Evolutionary conservation across 2,797 vertebrate genomes (phyloP).

Genomic region (Notolepis coatsorum): DNA sequence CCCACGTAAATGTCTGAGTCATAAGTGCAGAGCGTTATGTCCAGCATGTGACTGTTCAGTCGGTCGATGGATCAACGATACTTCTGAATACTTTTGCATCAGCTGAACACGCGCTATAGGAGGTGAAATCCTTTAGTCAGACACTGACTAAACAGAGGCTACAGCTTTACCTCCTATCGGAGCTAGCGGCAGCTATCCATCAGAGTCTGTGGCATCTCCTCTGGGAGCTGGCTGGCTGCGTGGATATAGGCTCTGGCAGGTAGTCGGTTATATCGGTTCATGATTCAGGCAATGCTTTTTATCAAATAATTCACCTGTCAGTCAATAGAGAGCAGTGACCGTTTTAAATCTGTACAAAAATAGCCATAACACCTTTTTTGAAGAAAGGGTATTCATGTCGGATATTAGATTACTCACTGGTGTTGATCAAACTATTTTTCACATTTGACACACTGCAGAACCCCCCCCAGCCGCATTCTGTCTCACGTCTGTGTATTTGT

Average conservation of each 20-base stretch:
- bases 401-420: conserved; percentile 18
- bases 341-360: conserved; percentile 27
- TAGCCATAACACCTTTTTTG: conserved; percentile 33
- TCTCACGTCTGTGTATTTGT: conserved; percentile 29
- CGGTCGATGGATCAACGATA: no score
- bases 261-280: conserved; percentile 10
- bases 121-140: neutral
- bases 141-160: conserved; percentile 3
- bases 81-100: no score
- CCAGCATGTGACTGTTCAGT: no score
- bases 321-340: conserved; percentile 27
- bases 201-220: conserved; percentile 4
- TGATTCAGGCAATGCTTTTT: conserved; percentile 5
- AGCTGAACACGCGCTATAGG: no score
- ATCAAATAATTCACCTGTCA: conserved; percentile 19
- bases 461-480: conserved; percentile 40
- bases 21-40: no score
- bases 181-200: neutral
- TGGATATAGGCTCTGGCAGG: no score
- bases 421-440: conserved; percentile 15
- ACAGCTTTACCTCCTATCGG: neutral
- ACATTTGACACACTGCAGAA: conserved; percentile 23
- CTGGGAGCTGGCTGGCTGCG: conserved; percentile 7
- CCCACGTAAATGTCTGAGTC: no score
- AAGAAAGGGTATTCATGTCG: conserved; percentile 37